Evolutionary conservation across 2,797 vertebrate genomes (phyloP).

Genomic region (Poliocrania exsul): DNA sequence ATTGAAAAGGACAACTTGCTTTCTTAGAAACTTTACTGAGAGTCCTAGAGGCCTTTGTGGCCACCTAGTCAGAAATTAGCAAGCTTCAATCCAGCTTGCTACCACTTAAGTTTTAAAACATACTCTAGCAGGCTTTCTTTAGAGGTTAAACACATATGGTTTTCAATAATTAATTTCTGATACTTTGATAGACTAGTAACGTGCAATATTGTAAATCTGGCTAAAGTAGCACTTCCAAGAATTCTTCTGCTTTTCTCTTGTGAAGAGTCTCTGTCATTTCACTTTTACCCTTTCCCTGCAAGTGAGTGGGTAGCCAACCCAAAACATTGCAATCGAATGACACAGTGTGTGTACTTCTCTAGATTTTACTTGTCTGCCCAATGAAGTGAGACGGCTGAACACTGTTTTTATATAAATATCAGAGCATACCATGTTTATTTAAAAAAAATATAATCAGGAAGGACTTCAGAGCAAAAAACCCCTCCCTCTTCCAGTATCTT

Average conservation of each 20-base stretch:
- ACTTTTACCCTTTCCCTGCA: background rate
- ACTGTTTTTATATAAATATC: background rate
- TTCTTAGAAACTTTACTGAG: background rate
- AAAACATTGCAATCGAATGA: background rate
- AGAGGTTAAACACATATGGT: background rate
- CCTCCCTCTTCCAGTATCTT: background rate
- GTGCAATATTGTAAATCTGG: background rate
- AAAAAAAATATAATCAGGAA: background rate
- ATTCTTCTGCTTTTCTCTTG: background rate
- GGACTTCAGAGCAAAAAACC: background rate
- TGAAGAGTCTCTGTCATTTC: background rate
- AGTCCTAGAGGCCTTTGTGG: background rate
- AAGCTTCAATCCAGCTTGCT: background rate
- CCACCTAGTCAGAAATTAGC: background rate
- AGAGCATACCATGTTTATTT: background rate
- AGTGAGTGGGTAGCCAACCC: background rate
- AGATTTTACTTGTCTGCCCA: background rate
- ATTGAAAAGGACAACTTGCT: background rate
- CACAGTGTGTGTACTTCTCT: accelerated
- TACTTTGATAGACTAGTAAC: background rate
- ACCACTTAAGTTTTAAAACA: background rate
- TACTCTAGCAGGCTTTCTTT: background rate
- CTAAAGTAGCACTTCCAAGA: background rate
- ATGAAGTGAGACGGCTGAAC: background rate
- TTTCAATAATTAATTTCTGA: background rate